A percentile compares a stretch with the other conserved stretches of the same genome.
phyloP scores from a whole-genome alignment of 23 tunicate species.

The Halocynthia aurantium region DNA sequence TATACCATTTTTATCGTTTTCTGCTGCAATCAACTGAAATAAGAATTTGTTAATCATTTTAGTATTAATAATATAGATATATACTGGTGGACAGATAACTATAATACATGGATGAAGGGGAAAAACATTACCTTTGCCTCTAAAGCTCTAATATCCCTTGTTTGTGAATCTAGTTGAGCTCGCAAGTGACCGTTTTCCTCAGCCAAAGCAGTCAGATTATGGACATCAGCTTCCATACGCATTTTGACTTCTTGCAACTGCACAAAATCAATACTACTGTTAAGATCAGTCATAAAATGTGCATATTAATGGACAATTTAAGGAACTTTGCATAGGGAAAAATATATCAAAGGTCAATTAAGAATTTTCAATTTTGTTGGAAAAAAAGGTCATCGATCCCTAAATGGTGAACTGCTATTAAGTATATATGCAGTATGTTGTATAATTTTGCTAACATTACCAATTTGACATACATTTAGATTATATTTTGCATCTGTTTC shows the following conservation, averaged over 20 bases:
- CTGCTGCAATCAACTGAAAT: conserved; percentile 37
- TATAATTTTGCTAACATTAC: too few relatives aligned
- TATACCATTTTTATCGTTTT: conserved; percentile 40
- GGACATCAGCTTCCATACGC: conserved; percentile 73
- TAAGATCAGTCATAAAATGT: not conserved
- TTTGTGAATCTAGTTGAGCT: conserved; percentile 39
- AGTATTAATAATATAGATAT: too few relatives aligned
- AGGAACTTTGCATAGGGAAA: too few relatives aligned
- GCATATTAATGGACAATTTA: too few relatives aligned
- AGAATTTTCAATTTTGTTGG: too few relatives aligned
- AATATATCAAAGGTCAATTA: too few relatives aligned
- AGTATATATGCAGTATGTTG: too few relatives aligned
- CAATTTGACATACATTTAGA: conserved; percentile 34
- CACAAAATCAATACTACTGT: not conserved
- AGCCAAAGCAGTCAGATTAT: conserved; percentile 31
- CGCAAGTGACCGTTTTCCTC: conserved; percentile 57
- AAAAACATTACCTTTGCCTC: conserved; percentile 34
- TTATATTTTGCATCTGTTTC: conserved; percentile 77
- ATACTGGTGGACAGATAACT: not conserved
- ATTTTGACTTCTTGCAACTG: conserved; percentile 74
- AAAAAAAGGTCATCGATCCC: too few relatives aligned
- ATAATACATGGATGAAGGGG: not conserved
- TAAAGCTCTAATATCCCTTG: conserved; percentile 19
- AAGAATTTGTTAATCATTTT: not conserved
- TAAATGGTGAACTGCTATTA: too few relatives aligned